These are phyloP conservation scores for Cyclina sinensis DNA, from an alignment of 1,140 invertebrate species.

Conservation along the genomic window DNA sequence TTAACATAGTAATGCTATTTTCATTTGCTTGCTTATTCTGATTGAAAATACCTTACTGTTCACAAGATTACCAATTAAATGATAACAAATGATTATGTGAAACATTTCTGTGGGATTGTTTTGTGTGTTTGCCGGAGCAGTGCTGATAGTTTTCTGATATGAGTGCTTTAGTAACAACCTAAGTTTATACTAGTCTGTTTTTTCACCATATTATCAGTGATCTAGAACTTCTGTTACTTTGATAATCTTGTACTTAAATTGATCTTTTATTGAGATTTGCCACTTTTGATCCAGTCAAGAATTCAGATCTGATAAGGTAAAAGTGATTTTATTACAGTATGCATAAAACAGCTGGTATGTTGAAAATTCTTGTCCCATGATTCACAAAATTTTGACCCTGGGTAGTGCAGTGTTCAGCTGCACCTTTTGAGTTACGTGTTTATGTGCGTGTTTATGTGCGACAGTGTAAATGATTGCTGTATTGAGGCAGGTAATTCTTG, in stretches of 20 bases:
- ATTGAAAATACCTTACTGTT: background rate
- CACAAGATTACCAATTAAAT: background rate
- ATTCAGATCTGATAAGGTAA: constrained; percentile 4
- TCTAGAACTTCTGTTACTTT: background rate
- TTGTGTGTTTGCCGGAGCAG: background rate
- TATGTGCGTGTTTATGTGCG: too few species aligned
- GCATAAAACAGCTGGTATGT: background rate
- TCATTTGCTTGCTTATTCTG: too few species aligned
- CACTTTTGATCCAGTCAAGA: background rate
- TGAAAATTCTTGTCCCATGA: background rate
- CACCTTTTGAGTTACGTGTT: too few species aligned
- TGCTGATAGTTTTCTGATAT: background rate
- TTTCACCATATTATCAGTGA: constrained; percentile 5
- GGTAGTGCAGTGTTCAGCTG: too few species aligned
- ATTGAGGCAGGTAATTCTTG: too few species aligned
- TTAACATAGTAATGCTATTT: too few species aligned
- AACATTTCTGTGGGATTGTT: background rate
- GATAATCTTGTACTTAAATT: background rate
- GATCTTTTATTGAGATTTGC: constrained; percentile 10
- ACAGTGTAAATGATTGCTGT: too few species aligned
- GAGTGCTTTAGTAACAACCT: too few species aligned
- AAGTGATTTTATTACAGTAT: background rate
- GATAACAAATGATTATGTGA: constrained; percentile 3
- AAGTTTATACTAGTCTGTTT: too few species aligned
- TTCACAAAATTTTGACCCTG: background rate